Conservation (phyloP, 2,888 invertebrate species). For the Lycaena phlaeas region DNA sequence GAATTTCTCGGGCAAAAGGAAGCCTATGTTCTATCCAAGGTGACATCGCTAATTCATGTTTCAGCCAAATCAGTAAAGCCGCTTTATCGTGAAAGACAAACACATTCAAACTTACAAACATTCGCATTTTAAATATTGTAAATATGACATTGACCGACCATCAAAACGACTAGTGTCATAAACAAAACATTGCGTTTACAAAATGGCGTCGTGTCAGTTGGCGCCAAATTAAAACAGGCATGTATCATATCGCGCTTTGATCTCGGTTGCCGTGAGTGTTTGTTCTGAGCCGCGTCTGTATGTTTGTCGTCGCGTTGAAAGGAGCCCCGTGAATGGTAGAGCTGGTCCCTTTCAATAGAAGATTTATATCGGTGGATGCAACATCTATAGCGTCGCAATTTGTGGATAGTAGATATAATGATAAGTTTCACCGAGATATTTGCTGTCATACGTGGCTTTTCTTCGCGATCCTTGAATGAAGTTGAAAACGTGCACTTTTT, state of each 20-base stretch:
- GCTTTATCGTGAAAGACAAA: too few species aligned
- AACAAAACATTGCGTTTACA: constrained; percentile 34
- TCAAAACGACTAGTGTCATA: constrained; percentile 14
- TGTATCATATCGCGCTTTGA: constrained; percentile 68
- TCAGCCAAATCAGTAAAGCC: too few species aligned
- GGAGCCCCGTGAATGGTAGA: constrained; percentile 47
- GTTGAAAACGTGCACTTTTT: neutral
- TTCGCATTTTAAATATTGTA: too few species aligned
- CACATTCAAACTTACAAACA: too few species aligned
- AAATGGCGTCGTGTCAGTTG: constrained; percentile 57
- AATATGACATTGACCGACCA: too few species aligned
- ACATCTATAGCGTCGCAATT: constrained; percentile 61
- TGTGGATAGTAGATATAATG: constrained; percentile 60
- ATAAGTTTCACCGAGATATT: constrained; percentile 30
- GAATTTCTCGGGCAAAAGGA: too few species aligned
- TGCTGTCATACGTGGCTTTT: constrained; percentile 11
- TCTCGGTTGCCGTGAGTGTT: constrained; percentile 57
- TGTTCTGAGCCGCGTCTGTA: constrained; percentile 48
- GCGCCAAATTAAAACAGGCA: constrained; percentile 64
- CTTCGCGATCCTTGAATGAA: constrained; percentile 10
- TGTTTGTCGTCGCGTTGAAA: constrained; percentile 35
- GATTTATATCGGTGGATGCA: constrained; percentile 61
- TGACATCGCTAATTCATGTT: too few species aligned
- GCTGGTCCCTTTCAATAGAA: constrained; percentile 36
- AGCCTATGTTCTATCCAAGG: too few species aligned